Evolutionary conservation across 2,888 invertebrate species (phyloP).

Genomic region (Harpalus rubripes): DNA sequence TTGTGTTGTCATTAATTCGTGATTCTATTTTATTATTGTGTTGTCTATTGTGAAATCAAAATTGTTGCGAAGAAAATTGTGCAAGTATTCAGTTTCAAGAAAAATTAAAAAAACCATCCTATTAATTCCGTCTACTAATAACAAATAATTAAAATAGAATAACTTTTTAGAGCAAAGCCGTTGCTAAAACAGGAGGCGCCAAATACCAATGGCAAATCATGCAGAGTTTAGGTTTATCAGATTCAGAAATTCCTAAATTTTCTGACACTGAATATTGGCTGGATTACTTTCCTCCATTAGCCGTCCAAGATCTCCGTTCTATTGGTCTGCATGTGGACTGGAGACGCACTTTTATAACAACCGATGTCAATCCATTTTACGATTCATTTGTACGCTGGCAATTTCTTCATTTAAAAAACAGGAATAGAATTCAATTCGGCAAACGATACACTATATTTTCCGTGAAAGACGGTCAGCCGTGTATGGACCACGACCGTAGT

Average conservation of each 20-base stretch:
- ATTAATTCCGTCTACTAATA: too few relatives aligned
- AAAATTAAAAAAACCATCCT: too few relatives aligned
- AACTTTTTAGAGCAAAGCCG: slow-evolving; percentile 89
- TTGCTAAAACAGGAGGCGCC: slow-evolving; percentile 91
- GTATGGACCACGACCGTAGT: slow-evolving; percentile 99
- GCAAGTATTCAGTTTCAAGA: too few relatives aligned
- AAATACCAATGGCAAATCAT: slow-evolving; percentile 99
- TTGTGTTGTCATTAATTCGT: too few relatives aligned
- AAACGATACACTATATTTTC: slow-evolving; percentile 98
- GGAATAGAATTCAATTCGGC: slow-evolving; percentile 96
- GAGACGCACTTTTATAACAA: slow-evolving; percentile 98
- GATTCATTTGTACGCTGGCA: slow-evolving; percentile 99
- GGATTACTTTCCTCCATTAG: slow-evolving; percentile 96
- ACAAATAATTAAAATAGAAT: too few relatives aligned
- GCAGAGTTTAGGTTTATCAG: slow-evolving; percentile 92
- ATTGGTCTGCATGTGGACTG: slow-evolving; percentile 98
- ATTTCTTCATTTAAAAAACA: slow-evolving; percentile 89
- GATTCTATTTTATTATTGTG: too few relatives aligned
- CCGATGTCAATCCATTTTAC: slow-evolving; percentile 97
- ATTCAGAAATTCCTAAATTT: slow-evolving; percentile 96
- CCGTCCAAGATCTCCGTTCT: slow-evolving; percentile 90
- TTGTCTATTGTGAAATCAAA: too few relatives aligned
- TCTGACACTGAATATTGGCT: slow-evolving; percentile 95
- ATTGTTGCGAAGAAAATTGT: too few relatives aligned
- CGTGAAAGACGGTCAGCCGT: slow-evolving; percentile 97